phyloP scores from a whole-genome alignment of 2,113 vertebrate genomes.

The Nymphicus hollandicus region DNA sequence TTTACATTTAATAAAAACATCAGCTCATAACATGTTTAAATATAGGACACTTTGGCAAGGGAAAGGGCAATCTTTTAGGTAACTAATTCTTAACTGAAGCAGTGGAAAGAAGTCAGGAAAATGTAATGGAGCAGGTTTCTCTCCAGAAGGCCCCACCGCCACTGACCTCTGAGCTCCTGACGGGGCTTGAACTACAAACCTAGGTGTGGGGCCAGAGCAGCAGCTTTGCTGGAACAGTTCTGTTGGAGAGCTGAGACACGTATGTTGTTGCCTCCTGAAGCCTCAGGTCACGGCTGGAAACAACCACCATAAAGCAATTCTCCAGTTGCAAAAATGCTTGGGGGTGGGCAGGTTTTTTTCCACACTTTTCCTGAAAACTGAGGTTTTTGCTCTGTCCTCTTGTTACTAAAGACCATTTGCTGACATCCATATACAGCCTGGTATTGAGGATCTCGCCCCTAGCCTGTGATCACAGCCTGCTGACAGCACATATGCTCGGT shows the following conservation, averaged over 20 bases:
- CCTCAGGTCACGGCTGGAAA: neutral
- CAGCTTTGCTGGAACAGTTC: neutral
- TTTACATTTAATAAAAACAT: neutral
- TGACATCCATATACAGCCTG: neutral
- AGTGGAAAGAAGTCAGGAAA: neutral
- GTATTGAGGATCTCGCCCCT: accelerated
- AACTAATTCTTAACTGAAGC: neutral
- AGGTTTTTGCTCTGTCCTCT: neutral
- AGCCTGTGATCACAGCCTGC: neutral
- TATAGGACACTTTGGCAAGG: neutral
- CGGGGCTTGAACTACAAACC: neutral
- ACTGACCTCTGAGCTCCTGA: neutral
- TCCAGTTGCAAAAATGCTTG: neutral
- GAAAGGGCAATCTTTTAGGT: neutral
- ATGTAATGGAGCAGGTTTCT: neutral
- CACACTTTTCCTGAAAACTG: neutral
- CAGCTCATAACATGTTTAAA: neutral
- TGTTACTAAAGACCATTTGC: neutral
- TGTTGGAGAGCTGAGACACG: neutral
- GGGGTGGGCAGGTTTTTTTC: accelerated
- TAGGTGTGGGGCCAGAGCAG: neutral
- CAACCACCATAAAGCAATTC: neutral
- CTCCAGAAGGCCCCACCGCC: neutral
- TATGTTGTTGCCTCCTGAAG: neutral
- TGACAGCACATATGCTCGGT: neutral